These are phyloP conservation scores for Cartodere bifasciata DNA, from an alignment of 2,888 invertebrate genomes.

Conservation along the genomic window DNA sequence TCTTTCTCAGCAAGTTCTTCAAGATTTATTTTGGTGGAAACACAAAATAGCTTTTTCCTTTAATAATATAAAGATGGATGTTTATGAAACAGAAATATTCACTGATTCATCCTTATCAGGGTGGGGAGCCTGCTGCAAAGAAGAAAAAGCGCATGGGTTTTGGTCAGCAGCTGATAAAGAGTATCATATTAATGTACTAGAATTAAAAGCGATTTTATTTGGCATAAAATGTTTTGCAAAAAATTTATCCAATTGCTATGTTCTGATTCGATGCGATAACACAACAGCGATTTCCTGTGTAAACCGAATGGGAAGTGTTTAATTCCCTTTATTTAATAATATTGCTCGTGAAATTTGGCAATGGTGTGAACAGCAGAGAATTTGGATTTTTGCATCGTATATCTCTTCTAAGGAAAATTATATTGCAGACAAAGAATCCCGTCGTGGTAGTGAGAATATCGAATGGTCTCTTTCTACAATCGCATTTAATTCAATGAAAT, in stretches of 20 bases:
- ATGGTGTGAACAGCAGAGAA: slow-evolving; percentile 14
- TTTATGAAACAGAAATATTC: slow-evolving; percentile 4
- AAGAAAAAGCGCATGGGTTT: slow-evolving; percentile 1
- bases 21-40: slow-evolving; percentile 3
- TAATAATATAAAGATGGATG: slow-evolving; percentile 1
- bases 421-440: slow-evolving; percentile 18
- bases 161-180: slow-evolving; percentile 2
- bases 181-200: slow-evolving; percentile 13
- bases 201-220: slow-evolving; percentile 14
- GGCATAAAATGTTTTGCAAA: slow-evolving; percentile 15
- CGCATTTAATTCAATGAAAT: slow-evolving; percentile 2
- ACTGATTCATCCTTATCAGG: slow-evolving; percentile 7
- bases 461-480: slow-evolving; percentile 11
- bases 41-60: background rate
- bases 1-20: too few relatives aligned
- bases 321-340: slow-evolving; percentile 10
- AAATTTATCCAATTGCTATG: slow-evolving; percentile 11
- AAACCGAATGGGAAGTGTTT: slow-evolving; percentile 16
- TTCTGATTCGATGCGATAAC: slow-evolving; percentile 17
- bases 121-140: slow-evolving; percentile 6
- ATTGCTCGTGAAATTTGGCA: slow-evolving; percentile 15
- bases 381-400: slow-evolving; percentile 16
- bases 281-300: slow-evolving; percentile 17
- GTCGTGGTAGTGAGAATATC: slow-evolving; percentile 11
- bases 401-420: slow-evolving; percentile 14